Base-by-base conservation (phyloP, 2,113 vertebrate species). In the Vanacampus margaritifer region DNA sequence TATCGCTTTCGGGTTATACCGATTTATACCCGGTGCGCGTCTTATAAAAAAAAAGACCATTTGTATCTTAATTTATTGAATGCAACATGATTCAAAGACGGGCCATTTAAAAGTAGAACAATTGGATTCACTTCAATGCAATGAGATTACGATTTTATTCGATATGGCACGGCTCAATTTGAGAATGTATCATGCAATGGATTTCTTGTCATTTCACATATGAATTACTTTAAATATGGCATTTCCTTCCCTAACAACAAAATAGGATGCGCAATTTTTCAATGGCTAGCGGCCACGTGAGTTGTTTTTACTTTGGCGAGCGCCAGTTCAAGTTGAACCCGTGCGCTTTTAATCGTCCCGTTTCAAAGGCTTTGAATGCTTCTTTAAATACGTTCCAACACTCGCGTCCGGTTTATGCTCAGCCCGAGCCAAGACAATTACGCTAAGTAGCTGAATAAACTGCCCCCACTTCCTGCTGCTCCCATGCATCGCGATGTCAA, bases 401-500 rank as follows among this genome's bases (percentile, higher is more conserved):
- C 59, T 13, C 23, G 3, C 60, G 6, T 62, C 36, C 60, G 23
- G 60, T 43, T 41, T 37, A 12, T 43, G n/a, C 37, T 26, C 6
- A 43, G 39, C 39, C 43, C 23, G 3, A 62, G 60, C 39, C 60
- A 43, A 43, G 60, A 26, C 23, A 41, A 54, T 51, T 24, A 69
- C 21, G 54, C 60, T 16, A 41, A 32, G 36, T 54, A 39, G 62
- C 50, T 21, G n/a, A 64, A 6, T 14, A 53, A 17, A 62, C 23
- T 14, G n/a, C 21, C 64, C 1, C 39, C 13, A 61, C 72, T 78
- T 67, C 63, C 62, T 73, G 17, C 28, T 54, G 0, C 41, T 12
- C 32, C 1, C 48, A 3, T 28, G 2, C 50, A 7, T 32, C 5
- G 19, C 66, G 66, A 69, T 3, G 28, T 50, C 24, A 23, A 23